Base-by-base conservation (phyloP, 2,113 vertebrate genomes). In the Xenopus laevis region DNA sequence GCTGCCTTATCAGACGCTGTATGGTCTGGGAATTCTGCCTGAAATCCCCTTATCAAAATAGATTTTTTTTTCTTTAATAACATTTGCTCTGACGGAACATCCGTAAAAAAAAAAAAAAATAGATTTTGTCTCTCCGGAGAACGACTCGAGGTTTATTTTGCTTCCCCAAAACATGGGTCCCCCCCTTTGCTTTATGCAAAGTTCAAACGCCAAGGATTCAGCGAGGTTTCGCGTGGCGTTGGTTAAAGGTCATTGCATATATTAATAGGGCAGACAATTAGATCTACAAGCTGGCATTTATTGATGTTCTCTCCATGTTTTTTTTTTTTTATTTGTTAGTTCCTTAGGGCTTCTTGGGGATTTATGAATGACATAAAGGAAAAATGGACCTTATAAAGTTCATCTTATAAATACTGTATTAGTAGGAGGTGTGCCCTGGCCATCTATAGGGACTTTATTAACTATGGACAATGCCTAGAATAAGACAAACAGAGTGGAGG, bases 131-230 rank as follows among this genome's bases (percentile, higher is more conserved):
- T 68, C 78, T 75, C 71, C 71, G 72, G 23, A 85, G 73, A 82
- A 79, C 70, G 17, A 9, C 79, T 64, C 47, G 11, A 23, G 57
- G 68, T 81, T 75, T 79, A 59, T 78, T 16, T n/a, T n/a, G n/a
- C n/a, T n/a, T n/a, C n/a, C n/a, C n/a, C n/a, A n/a, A n/a, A n/a
- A n/a, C n/a, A n/a, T n/a, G n/a, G n/a, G n/a, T n/a, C n/a, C n/a
- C n/a, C n/a, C 47, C 71, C 78, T 82, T 64, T 85, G 85, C 83
- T 84, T 85, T 78, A 77, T 80, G 78, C 66, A 79, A 86, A 82
- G 83, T 87, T 83, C 78, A 81, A 15, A 30, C 80, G 84, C 83
- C 81, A 82, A 81, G 82, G 76, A 2, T 59, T 73, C 78, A 79
- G 60, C 74, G 81, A 85, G 81, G 23, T 80, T 81, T 81, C 79